Evolutionary conservation across 1,140 invertebrate genomes (phyloP).

Genomic region (Epicauta chinensis): DNA sequence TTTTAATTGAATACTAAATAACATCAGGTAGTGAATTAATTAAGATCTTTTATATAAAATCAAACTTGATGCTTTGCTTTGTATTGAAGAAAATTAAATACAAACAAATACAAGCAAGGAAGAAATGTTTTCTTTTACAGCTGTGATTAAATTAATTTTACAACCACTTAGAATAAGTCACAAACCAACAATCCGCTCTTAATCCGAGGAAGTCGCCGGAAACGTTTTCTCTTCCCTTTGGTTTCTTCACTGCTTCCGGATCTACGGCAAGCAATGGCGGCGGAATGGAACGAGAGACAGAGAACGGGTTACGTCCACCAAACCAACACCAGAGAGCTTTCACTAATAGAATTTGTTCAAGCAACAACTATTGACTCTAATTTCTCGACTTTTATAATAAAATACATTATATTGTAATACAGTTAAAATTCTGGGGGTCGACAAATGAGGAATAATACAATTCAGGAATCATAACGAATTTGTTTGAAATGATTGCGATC

Average conservation of each 20-base stretch:
- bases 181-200: slow-evolving; percentile 29
- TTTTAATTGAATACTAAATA: no score
- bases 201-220: slow-evolving; percentile 19
- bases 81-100: slow-evolving; percentile 20
- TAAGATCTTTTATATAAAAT: no score
- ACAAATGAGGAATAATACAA: no score
- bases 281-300: slow-evolving; percentile 6
- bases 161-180: slow-evolving; percentile 27
- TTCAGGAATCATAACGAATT: no score
- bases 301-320: slow-evolving; percentile 3
- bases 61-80: no score
- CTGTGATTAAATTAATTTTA: slow-evolving; percentile 32
- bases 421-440: no score
- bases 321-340: slow-evolving; percentile 3
- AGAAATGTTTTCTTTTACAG: slow-evolving; percentile 30
- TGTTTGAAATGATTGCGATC: no score
- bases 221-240: slow-evolving; percentile 4
- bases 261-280: no score
- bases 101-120: slow-evolving; percentile 10
- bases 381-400: no score
- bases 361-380: neutral
- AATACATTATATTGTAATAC: no score
- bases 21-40: no score
- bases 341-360: slow-evolving; percentile 14
- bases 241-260: slow-evolving; percentile 22